A percentile compares a stretch with the other conserved stretches of the same genome.
Conservation (phyloP, 92 coral and sea anemone species). For the Meandrina meandrites region DNA sequence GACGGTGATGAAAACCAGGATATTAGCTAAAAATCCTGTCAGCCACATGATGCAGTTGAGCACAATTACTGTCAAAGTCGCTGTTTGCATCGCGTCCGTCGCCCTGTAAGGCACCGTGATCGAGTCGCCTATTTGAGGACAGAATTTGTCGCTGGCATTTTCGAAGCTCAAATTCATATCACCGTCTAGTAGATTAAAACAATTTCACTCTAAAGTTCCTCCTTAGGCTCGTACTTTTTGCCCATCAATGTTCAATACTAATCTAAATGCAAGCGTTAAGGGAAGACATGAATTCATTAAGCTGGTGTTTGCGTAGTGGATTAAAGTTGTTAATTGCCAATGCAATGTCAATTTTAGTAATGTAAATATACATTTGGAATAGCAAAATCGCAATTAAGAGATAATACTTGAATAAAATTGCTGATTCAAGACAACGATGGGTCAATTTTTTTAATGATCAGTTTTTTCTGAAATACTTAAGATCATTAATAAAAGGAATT, state of each 20-base stretch:
- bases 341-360: no score
- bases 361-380: no score
- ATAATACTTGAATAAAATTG: no score
- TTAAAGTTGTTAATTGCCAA: no score
- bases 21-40: background rate
- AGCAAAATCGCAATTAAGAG: no score
- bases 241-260: background rate
- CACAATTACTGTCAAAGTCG: background rate
- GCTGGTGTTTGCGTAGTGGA: no score
- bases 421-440: no score
- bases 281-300: no score
- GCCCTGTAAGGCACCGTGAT: conserved; percentile 1
- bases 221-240: background rate
- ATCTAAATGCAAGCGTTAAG: background rate
- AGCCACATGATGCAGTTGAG: conserved; percentile 22
- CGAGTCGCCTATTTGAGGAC: conserved; percentile 2
- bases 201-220: background rate
- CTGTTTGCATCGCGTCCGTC: conserved; percentile 8
- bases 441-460: no score
- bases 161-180: conserved; percentile 9
- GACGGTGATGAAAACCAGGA: conserved; percentile 6
- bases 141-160: background rate
- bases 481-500: no score
- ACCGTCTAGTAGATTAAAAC: background rate
- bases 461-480: no score